Percentiles rank a stretch among this genome's conserved stretches.
These are phyloP conservation scores for Scaptodrosophila latifasciaeformis DNA, from an alignment of 2,888 invertebrate species.

Conservation along the genomic window DNA sequence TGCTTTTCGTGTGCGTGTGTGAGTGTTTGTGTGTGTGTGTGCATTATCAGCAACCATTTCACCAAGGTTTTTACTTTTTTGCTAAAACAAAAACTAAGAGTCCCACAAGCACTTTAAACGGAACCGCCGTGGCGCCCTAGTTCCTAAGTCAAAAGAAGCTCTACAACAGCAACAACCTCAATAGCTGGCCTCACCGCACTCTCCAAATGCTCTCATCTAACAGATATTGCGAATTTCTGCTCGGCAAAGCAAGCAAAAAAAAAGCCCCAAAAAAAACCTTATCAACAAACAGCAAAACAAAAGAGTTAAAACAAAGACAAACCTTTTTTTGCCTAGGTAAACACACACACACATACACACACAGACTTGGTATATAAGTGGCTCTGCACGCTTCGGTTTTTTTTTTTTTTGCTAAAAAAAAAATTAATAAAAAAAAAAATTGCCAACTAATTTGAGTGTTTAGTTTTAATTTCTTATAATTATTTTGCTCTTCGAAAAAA, in stretches of 20 bases:
- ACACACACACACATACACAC: background rate
- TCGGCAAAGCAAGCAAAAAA: too few species aligned
- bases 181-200: too few species aligned
- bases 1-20: background rate
- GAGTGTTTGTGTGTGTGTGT: background rate
- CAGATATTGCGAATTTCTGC: too few species aligned
- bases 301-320: background rate
- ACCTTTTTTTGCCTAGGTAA: background rate
- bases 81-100: background rate
- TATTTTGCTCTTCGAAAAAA: too few species aligned
- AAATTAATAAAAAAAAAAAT: too few species aligned
- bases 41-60: conserved; percentile 4
- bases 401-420: conserved; percentile 22
- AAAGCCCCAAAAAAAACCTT: background rate
- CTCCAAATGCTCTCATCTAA: too few species aligned
- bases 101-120: background rate
- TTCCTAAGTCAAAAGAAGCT: too few species aligned
- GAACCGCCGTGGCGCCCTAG: too few species aligned
- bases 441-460: too few species aligned
- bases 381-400: background rate
- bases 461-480: too few species aligned
- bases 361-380: conserved; percentile 1
- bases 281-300: conserved; percentile 4
- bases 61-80: conserved; percentile 1
- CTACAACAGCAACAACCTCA: too few species aligned